phyloP scores from a whole-genome alignment of 1,140 invertebrate species.

The Neodiprion lecontei region DNA sequence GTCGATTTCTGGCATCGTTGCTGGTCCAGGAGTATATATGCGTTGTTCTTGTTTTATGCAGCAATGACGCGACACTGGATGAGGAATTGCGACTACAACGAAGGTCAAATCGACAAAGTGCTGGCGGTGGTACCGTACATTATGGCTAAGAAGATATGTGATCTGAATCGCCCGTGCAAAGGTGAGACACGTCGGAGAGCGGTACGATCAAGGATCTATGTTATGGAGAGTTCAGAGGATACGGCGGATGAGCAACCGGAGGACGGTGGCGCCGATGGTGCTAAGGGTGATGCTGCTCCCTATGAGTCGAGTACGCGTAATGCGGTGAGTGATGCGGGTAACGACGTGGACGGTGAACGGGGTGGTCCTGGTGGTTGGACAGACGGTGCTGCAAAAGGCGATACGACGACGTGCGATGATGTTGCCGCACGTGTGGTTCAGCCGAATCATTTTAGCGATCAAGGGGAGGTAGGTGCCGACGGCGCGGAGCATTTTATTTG shows the following conservation, averaged over 20 bases:
- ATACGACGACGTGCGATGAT: too few species aligned
- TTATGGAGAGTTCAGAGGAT: background rate
- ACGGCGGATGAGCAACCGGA: background rate
- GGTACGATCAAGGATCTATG: too few species aligned
- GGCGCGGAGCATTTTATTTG: too few species aligned
- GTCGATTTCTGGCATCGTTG: background rate
- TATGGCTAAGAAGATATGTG: background rate
- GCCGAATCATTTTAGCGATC: too few species aligned
- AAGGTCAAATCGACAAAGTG: background rate
- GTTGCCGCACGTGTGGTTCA: too few species aligned
- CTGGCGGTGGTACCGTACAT: background rate
- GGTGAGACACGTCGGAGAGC: background rate
- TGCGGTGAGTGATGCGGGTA: too few species aligned
- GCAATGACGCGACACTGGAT: background rate
- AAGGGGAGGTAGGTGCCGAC: too few species aligned
- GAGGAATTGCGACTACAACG: background rate
- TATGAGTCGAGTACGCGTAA: too few species aligned
- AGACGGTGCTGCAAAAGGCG: too few species aligned
- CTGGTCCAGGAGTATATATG: background rate
- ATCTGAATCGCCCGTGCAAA: background rate
- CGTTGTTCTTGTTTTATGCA: background rate
- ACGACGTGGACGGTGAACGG: too few species aligned
- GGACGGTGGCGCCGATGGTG: background rate
- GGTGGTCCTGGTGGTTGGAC: too few species aligned
- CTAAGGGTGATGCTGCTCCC: too few species aligned